Conservation (phyloP, 2,113 vertebrate species). For the Eptesicus fuscus region DNA sequence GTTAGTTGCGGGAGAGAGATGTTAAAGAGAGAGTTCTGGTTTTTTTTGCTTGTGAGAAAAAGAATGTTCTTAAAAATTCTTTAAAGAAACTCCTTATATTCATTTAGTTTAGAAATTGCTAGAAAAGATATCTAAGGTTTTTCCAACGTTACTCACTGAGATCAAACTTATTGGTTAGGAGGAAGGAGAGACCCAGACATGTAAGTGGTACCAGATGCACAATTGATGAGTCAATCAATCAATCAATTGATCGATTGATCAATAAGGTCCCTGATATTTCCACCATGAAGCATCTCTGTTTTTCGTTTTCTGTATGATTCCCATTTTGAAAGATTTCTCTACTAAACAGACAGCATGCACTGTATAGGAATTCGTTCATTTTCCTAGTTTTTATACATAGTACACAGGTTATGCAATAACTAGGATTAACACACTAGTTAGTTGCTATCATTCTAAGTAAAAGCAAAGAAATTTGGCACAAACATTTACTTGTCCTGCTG, state of each 20-base stretch:
- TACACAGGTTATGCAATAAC: not conserved
- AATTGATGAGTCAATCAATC: not conserved
- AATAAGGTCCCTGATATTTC: not conserved
- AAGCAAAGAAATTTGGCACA: not conserved
- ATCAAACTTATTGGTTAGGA: not conserved
- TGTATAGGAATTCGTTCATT: not conserved
- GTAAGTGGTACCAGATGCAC: not conserved
- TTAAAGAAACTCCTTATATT: not conserved
- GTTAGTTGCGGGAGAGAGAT: rapidly evolving
- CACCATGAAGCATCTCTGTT: not conserved
- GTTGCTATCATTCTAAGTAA: not conserved
- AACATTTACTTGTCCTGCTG: not conserved
- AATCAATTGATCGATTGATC: rapidly evolving
- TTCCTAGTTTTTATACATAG: not conserved
- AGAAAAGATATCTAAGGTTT: not conserved
- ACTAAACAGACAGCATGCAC: not conserved
- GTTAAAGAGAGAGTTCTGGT: not conserved
- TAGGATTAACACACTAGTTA: not conserved
- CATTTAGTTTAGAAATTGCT: not conserved
- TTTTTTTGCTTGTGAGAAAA: not conserved
- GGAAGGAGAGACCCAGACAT: not conserved
- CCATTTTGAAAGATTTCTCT: not conserved
- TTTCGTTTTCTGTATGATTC: not conserved
- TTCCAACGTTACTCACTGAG: not conserved
- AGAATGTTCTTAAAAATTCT: not conserved